phyloP scores from a whole-genome alignment of 2,113 vertebrate species.

The Ochotona princeps region DNA sequence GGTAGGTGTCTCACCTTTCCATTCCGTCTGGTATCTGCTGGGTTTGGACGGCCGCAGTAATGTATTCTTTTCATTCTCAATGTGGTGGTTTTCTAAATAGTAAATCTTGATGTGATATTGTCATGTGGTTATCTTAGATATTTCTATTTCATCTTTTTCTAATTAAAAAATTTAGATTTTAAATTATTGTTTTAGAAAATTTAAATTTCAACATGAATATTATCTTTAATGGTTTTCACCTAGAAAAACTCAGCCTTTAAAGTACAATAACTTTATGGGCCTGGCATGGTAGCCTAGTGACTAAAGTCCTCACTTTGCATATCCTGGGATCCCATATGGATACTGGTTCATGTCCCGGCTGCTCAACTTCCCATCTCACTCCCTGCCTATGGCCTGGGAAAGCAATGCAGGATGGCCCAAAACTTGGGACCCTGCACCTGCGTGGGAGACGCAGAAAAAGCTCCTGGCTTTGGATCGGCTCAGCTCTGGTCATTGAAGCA shows the following conservation, averaged over 20 bases:
- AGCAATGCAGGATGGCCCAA: too few species aligned
- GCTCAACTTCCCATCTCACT: too few species aligned
- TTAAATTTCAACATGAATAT: conserved; percentile 20
- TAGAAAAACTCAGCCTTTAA: not conserved
- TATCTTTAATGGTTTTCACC: conserved; percentile 3
- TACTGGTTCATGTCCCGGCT: too few species aligned
- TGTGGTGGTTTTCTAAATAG: not conserved
- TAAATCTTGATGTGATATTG: conserved; percentile 24
- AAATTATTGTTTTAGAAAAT: conserved; percentile 37
- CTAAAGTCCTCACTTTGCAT: too few species aligned
- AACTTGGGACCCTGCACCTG: too few species aligned
- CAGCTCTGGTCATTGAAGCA: too few species aligned
- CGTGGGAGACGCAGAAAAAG: too few species aligned
- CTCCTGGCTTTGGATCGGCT: too few species aligned
- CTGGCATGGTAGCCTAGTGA: not conserved
- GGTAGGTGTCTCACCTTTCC: not conserved
- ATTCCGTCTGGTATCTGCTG: not conserved
- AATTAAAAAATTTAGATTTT: not conserved
- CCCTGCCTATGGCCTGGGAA: too few species aligned
- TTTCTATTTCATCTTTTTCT: not conserved
- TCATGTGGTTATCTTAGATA: not conserved
- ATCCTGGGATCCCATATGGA: too few species aligned
- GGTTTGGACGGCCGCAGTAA: too few species aligned
- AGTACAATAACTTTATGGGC: not conserved
- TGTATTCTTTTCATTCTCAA: not conserved